Evolutionary conservation across 2,797 vertebrate species (phyloP), one percentile per base, ranked within the genome.

Genomic region (Falco peregrinus): DNA sequence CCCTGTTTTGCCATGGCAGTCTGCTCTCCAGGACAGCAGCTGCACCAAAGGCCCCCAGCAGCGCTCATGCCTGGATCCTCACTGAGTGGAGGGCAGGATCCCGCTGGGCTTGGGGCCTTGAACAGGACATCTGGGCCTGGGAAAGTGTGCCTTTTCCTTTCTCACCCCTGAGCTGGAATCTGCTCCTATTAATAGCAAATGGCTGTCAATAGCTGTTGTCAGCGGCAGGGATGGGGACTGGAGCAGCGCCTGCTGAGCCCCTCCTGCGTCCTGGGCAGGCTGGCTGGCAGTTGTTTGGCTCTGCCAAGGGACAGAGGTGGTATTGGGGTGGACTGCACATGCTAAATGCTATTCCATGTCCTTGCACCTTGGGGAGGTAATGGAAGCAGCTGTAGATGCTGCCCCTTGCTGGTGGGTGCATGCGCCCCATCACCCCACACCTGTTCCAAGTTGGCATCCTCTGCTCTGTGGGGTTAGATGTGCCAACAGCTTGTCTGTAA

Each of bases 151-250:
- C 37, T 94, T 31, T 84, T 96, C 86, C 77, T 95, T 95, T 97
- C 96, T 96, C 94, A 96, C 54, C 54, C 92, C 20, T 47, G 50
- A 84, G 76, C 65, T 96, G 96, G 94, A 97, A 93, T 96, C 41
- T 11, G 11, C 59, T 90, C 53, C 95, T 96, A 95, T 96, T 95
- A 94, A 96, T 96, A 96, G 89, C 73, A 51, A 33, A 35, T 7
- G 76, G 2, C 35, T 91, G 69, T 83, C 1, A 1, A 61, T 84
- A 68, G 71, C 68, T 10, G 64, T 63, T 90, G 86, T 90, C 71
- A 75, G 82, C 1, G 0, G 57, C 21, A n/a, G 60, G 19, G 33
- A n/a, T 8, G 8, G 69, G 61, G 70, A 51, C 14, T 0, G 0
- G 16, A 64, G 41, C 29, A 77, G n/a, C 0, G 39, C 53, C 57